Percentiles rank a stretch among this genome's conserved stretches.
Conservation (phyloP, 2,888 invertebrate species). For the Scelioninae gen. 2 region DNA sequence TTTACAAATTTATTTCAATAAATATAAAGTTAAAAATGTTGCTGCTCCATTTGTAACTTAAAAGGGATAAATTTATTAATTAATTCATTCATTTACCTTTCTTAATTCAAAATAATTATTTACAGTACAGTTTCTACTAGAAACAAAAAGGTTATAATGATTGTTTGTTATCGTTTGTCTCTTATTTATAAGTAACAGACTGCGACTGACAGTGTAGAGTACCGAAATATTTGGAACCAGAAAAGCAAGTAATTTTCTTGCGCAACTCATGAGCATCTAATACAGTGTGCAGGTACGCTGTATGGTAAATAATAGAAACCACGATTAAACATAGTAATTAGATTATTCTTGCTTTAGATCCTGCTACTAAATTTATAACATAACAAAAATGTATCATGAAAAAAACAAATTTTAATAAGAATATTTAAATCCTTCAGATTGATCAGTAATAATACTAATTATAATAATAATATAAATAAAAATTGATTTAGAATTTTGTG, state of each 20-base stretch:
- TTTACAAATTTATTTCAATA: too few species aligned
- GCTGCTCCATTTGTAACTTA: conserved; percentile 1
- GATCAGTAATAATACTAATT: too few species aligned
- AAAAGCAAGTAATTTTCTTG: conserved; percentile 15
- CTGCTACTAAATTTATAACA: too few species aligned
- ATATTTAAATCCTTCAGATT: too few species aligned
- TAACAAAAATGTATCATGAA: too few species aligned
- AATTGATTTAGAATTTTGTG: too few species aligned
- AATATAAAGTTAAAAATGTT: neutral
- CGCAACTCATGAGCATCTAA: conserved; percentile 20
- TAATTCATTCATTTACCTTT: conserved; percentile 9
- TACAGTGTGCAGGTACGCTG: too few species aligned
- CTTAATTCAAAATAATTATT: neutral
- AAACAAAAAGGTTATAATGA: conserved; percentile 8
- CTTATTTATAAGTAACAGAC: conserved; percentile 14
- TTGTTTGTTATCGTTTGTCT: conserved; percentile 1
- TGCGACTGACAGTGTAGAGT: conserved; percentile 24
- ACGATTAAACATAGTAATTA: too few species aligned
- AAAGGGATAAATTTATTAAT: neutral
- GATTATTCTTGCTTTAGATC: too few species aligned
- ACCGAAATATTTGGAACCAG: conserved; percentile 21
- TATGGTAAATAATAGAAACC: too few species aligned
- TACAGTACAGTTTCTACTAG: neutral
- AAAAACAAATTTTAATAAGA: too few species aligned
- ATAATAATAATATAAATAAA: too few species aligned